These are phyloP conservation scores for Pongo pygmaeus DNA, from an alignment of 2,113 vertebrate species.

Conservation along the genomic window DNA sequence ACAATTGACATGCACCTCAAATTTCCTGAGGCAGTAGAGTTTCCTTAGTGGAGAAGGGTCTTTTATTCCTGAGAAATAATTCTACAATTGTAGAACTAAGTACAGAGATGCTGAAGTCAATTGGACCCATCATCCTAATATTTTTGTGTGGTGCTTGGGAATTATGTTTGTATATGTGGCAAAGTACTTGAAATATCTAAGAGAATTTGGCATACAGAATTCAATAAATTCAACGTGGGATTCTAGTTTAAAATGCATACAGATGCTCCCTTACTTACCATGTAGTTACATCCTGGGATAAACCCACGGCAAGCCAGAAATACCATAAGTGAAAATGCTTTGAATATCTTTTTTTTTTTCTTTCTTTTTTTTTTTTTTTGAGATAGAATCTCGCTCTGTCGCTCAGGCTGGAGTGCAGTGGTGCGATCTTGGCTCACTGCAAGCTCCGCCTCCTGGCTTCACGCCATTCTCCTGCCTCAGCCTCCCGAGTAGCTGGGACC, in stretches of 20 bases:
- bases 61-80: background rate
- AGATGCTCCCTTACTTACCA: background rate
- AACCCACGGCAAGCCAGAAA: background rate
- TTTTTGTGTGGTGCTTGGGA: background rate
- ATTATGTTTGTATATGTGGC: background rate
- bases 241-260: background rate
- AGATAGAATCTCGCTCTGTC: too few relatives aligned
- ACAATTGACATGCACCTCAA: background rate
- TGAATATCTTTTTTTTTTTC: too few relatives aligned
- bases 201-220: background rate
- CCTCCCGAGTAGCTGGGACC: too few relatives aligned
- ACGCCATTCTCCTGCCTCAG: too few relatives aligned
- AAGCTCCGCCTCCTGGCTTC: too few relatives aligned
- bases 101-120: background rate
- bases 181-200: constrained; percentile 5
- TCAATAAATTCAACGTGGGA: background rate
- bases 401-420: too few relatives aligned
- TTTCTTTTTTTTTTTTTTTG: too few relatives aligned
- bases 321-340: background rate
- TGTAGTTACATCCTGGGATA: background rate
- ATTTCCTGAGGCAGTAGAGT: background rate
- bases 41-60: background rate
- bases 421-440: too few relatives aligned
- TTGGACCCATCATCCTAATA: background rate
- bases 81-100: background rate